A percentile compares a stretch with the other conserved stretches of the same genome.
These are phyloP conservation scores for Cricetomys ansorgei DNA, from an alignment of 2,113 vertebrate genomes.

Conservation along the genomic window DNA sequence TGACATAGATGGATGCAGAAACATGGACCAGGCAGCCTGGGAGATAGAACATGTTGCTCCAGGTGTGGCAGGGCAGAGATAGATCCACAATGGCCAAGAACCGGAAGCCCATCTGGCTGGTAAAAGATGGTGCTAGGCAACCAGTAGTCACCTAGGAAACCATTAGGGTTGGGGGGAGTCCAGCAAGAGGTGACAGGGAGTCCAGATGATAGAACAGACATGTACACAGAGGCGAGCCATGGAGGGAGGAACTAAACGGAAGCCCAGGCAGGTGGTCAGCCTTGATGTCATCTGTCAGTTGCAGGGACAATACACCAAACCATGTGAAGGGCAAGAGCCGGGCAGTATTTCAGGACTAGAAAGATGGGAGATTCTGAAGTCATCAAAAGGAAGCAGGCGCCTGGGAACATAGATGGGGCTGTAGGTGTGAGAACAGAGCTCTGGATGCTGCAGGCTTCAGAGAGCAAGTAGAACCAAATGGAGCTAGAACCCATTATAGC, in stretches of 20 bases:
- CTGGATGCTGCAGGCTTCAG: neutral
- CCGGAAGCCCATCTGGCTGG: slow-evolving; percentile 49
- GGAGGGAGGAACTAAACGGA: neutral
- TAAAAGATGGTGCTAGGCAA: slow-evolving; percentile 46
- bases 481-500: neutral
- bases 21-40: neutral
- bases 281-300: neutral
- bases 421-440: too few species aligned
- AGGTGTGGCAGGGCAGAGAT: slow-evolving; percentile 40
- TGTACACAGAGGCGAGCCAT: neutral
- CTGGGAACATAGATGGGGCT: neutral
- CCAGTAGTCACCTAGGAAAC: slow-evolving; percentile 53
- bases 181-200: slow-evolving; percentile 4
- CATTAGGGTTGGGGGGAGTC: neutral
- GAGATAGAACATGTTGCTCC: neutral
- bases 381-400: neutral
- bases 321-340: neutral
- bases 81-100: neutral
- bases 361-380: neutral
- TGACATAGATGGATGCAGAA: slow-evolving; percentile 47
- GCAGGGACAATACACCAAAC: neutral
- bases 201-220: neutral
- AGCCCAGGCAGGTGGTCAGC: neutral
- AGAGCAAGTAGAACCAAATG: neutral
- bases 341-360: neutral